phyloP scores from a whole-genome alignment of 2,797 vertebrate species.

The Chaetodon trifasciatus region DNA sequence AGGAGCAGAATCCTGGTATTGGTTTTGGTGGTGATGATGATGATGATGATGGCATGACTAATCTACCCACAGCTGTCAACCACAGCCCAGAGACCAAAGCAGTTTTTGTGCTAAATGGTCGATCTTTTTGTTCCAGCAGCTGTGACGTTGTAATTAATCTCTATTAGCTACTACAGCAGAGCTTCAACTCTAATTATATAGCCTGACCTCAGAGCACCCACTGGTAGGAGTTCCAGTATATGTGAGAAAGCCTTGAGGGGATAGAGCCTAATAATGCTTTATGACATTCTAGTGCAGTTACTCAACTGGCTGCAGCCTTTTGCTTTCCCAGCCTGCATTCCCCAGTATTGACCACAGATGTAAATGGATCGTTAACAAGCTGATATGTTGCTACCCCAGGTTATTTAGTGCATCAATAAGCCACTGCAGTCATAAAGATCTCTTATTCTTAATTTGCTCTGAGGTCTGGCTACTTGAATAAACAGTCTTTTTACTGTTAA shows the following conservation, averaged over 20 bases:
- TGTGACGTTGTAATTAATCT: conserved; percentile 51
- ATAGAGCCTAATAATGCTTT: conserved; percentile 39
- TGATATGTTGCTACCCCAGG: not conserved
- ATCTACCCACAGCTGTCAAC: conserved; percentile 3
- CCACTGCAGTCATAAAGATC: not conserved
- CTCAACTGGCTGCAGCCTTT: conserved; percentile 20
- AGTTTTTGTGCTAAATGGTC: conserved; percentile 27
- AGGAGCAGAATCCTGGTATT: not conserved
- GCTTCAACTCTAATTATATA: conserved; percentile 41
- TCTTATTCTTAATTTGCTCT: conserved; percentile 17
- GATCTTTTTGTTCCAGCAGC: conserved; percentile 21
- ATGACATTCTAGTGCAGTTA: conserved; percentile 35
- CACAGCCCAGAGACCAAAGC: not conserved
- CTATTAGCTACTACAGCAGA: conserved; percentile 28
- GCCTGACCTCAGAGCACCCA: conserved; percentile 17
- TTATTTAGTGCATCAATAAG: conserved; percentile 22
- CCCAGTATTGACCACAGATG: not conserved
- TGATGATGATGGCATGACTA: conserved; percentile 17
- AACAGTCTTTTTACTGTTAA: conserved; percentile 9
- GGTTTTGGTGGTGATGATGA: not conserved
- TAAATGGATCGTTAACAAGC: conserved; percentile 49
- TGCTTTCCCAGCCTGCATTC: conserved; percentile 10
- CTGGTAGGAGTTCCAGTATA: conserved; percentile 16
- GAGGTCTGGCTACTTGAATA: not conserved
- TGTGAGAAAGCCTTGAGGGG: conserved; percentile 36